phyloP scores from a whole-genome alignment of 2,113 vertebrate genomes.

The Martes martes region DNA sequence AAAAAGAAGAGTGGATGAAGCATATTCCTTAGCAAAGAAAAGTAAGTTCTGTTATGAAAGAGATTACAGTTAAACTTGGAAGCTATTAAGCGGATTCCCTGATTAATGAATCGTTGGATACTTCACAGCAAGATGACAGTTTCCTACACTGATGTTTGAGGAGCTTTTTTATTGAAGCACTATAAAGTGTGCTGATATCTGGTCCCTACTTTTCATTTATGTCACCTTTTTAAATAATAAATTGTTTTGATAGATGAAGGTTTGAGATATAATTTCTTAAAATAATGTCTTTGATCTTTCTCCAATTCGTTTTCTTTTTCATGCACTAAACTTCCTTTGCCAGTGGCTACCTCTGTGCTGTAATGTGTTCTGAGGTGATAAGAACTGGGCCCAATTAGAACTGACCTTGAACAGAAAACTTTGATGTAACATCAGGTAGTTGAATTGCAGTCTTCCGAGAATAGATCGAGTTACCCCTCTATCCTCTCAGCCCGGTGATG shows the following conservation, averaged over 20 bases:
- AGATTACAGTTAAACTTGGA: neutral
- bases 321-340: neutral
- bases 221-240: neutral
- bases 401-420: neutral
- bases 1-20: conserved; percentile 91
- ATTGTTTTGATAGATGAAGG: neutral
- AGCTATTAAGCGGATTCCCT: neutral
- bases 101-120: neutral
- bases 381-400: conserved; percentile 20
- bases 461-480: neutral
- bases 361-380: neutral
- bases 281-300: neutral
- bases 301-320: neutral
- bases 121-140: neutral
- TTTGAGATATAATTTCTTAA: neutral
- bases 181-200: neutral
- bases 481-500: neutral
- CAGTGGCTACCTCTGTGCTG: neutral
- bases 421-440: neutral
- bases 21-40: conserved; percentile 85
- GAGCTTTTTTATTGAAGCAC: neutral
- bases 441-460: neutral
- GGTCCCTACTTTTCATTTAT: neutral
- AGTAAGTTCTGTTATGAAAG: conserved; percentile 81
- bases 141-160: neutral